A percentile compares a stretch with the other conserved stretches of the same genome.
phyloP scores from a whole-genome alignment of 2,888 invertebrate genomes.

The Trilocha varians region DNA sequence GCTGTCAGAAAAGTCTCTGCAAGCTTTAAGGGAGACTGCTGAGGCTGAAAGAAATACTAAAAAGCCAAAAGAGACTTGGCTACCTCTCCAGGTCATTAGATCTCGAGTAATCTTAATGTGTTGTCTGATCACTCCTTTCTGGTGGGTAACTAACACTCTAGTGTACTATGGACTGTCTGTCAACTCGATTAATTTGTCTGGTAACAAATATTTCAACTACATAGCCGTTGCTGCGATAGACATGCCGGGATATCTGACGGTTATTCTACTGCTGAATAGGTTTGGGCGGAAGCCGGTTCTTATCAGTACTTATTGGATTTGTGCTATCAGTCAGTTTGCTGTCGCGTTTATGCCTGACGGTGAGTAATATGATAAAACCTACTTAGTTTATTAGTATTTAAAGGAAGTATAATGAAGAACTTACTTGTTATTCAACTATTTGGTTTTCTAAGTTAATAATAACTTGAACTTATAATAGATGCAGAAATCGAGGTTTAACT shows the following conservation, averaged over 20 bases:
- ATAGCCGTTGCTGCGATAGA: conserved; percentile 77
- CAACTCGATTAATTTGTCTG: conserved; percentile 78
- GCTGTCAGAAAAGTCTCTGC: conserved; percentile 69
- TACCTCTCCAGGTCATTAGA: conserved; percentile 38
- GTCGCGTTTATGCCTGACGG: conserved; percentile 75
- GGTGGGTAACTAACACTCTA: conserved; percentile 80
- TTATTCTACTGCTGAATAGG: conserved; percentile 75
- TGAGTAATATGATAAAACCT: conserved; percentile 22
- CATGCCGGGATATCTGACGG: conserved; percentile 80
- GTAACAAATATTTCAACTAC: conserved; percentile 79
- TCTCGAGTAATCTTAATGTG: conserved; percentile 40
- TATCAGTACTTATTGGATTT: conserved; percentile 74
- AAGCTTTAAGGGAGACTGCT: conserved; percentile 44
- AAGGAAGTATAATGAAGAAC: too few relatives aligned
- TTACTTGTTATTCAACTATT: too few relatives aligned
- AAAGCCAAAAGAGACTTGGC: conserved; percentile 39
- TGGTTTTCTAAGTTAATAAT: too few relatives aligned
- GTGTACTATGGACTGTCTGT: conserved; percentile 81
- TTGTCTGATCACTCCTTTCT: conserved; percentile 64
- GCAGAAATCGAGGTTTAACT: too few relatives aligned
- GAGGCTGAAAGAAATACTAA: conserved; percentile 38
- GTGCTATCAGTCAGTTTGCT: conserved; percentile 74
- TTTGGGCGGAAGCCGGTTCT: conserved; percentile 77
- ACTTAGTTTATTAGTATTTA: background rate
- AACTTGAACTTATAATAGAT: too few relatives aligned